Base-by-base conservation (phyloP, 2,888 invertebrate genomes). In the Caenorhabditis drosophilae region DNA sequence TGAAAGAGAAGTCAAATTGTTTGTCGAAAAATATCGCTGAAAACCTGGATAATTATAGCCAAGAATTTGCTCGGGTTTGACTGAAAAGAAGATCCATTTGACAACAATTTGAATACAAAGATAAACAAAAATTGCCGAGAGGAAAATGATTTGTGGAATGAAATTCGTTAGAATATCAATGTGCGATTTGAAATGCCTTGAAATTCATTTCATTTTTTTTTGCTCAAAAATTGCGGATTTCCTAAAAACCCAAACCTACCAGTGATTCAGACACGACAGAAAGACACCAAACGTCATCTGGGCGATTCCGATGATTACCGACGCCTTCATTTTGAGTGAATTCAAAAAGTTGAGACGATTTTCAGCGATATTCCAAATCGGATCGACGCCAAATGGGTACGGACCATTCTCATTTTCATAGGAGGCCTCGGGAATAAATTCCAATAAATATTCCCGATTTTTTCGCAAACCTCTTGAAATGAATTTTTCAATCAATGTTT, bases 81-180 rank as follows among this genome's bases (percentile, higher is more conserved):
- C 79, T 73, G 76, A 79, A 71, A 83, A 94, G 52, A 88, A 85
- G 50, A 81, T 36, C 81, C 81, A 81, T 59, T 81, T 81, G 45
- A 79, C 45, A n/a, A 78, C 67, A 41, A 79, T 75, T 61, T 67
- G 58, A 34, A 93, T 85, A 58, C 91, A 91, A 89, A 98, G 90
- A 87, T 97, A 98, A 84, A 95, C 90, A 89, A 98, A 98, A 71
- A 98, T 88, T 83, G 91, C 90, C 40, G 89, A 81, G 79, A 98
- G 86, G 87, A 97, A 98, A 72, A 94, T 86, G 66, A 97, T 87
- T 87, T 96, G 95, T 0, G 98, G 98, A 76, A 98, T 89, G 87
- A 97, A 98, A 87, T 95, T 93, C 84, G 90, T 91, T 83, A 91
- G 87, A 74, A 97, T 89, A 83, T 90, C 91, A 73, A 92, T 85